phyloP scores from a whole-genome alignment of 2,888 invertebrate genomes.

The Drosophila paranaensis region DNA sequence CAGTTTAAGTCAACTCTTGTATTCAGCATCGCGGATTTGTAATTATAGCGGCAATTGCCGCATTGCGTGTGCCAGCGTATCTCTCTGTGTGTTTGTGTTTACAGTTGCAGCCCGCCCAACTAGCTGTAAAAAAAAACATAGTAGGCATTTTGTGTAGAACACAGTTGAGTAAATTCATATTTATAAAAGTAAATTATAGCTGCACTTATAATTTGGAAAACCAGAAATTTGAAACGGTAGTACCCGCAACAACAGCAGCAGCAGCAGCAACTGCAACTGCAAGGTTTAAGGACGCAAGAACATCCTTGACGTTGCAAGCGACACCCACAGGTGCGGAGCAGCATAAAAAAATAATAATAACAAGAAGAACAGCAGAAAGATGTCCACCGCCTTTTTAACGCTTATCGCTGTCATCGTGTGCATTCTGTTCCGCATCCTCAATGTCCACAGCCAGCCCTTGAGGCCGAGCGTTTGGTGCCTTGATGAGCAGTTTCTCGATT shows the following conservation, averaged over 20 bases:
- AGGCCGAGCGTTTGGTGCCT: conserved; percentile 91
- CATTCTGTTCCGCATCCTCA: conserved; percentile 92
- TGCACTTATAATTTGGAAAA: conserved; percentile 1
- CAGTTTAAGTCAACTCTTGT: not conserved
- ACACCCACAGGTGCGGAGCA: conserved; percentile 37
- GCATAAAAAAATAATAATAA: not conserved
- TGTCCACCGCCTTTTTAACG: conserved; percentile 93
- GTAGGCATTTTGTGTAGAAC: conserved; percentile 27
- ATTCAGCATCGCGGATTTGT: conserved; percentile 17
- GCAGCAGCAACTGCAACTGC: conserved; percentile 10
- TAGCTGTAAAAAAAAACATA: conserved; percentile 29
- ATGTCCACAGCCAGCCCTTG: conserved; percentile 93
- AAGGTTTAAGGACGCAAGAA: conserved; percentile 26
- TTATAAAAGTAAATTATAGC: not conserved
- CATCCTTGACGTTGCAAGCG: conserved; percentile 15
- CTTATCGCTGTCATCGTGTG: conserved; percentile 93
- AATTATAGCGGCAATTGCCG: conserved; percentile 33
- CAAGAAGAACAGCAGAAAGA: conserved; percentile 75
- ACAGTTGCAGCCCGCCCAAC: conserved; percentile 9
- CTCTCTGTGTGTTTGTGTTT: conserved; percentile 10
- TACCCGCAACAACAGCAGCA: conserved; percentile 3
- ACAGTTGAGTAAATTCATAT: conserved; percentile 1
- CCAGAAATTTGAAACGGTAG: not conserved
- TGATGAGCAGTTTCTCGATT: conserved; percentile 91
- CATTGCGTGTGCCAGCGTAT: conserved; percentile 6